Base-by-base conservation (phyloP, 2,797 vertebrate genomes). In the Cottoperca gobio region DNA sequence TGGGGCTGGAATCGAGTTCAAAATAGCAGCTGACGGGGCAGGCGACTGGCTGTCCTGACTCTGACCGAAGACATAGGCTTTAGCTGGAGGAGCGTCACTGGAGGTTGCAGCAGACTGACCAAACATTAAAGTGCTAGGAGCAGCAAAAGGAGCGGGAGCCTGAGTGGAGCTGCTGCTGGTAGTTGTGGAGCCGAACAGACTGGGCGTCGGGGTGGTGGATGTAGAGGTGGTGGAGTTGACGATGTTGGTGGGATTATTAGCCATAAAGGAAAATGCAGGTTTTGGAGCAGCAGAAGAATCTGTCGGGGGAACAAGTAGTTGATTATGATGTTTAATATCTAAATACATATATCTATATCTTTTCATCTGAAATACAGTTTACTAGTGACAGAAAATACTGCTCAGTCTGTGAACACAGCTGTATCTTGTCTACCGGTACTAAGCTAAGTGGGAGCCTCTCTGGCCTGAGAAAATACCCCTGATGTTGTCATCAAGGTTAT, bases 51-150 rank as follows among this genome's bases (percentile, higher is more conserved):
- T 94, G 86, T 93, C 96, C 71, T 96, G 97, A 90, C 93, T 94
- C 70, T 94, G 95, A 76, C 96, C 93, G 66, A 98, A 99, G 14
- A 96, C 74, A 59, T 99, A 96, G 1, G 94, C 78, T 78, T 96
- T 96, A 60, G 96, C 88, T 1, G 95, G 59, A 92, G 91, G 81
- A 45, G 95, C 82, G 14, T 97, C 96, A 59, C 93, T 92, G 79
- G 86, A 52, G 33, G 87, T 8, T 0, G 92, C 92, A 85, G 93
- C 86, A 65, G 93, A 86, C 88, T 97, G 97, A 77, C 97, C 96
- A 58, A 99, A 99, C 48, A 98, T 82, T 45, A 98, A 98, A 40
- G 94, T 83, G 78, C 90, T 21, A 23, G 91, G 85, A 21, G 94
- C 88, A 2, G 80, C 92, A 79, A 75, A 75, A 4, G 86, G 91